Conservation (phyloP, 2,888 invertebrate genomes). For the Parascotia fuliginaria region DNA sequence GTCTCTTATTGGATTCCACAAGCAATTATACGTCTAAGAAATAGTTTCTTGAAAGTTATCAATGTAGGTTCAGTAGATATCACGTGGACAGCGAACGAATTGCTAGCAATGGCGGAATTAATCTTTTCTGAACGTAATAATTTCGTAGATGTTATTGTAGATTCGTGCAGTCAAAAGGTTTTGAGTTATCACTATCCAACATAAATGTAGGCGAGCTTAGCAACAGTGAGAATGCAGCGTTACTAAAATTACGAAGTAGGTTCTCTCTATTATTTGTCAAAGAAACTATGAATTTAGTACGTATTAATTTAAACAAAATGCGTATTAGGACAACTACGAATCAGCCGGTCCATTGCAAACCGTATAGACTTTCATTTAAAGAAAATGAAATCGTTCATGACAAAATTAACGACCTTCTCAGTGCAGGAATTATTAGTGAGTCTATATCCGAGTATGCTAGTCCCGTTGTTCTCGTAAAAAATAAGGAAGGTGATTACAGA, state of each 20-base stretch:
- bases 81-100: too few species aligned
- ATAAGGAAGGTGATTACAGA: not conserved
- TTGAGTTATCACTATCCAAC: too few species aligned
- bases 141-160: too few species aligned
- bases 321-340: conserved; percentile 3
- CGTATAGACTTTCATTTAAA: conserved; percentile 7
- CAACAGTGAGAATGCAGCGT: too few species aligned
- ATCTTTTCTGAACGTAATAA: too few species aligned
- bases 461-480: conserved; percentile 6
- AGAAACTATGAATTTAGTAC: conserved; percentile 3
- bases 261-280: conserved; percentile 2
- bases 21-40: too few species aligned
- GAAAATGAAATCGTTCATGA: conserved; percentile 7
- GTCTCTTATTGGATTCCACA: too few species aligned
- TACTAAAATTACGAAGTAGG: conserved; percentile 1
- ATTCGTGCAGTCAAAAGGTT: too few species aligned
- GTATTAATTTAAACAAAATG: conserved; percentile 6
- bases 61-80: too few species aligned
- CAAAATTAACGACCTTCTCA: conserved; percentile 6
- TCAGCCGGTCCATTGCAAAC: conserved; percentile 3
- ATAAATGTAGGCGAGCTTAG: too few species aligned
- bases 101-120: too few species aligned
- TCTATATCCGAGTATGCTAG: conserved; percentile 9
- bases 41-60: too few species aligned
- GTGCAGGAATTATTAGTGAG: conserved; percentile 2